Percentiles rank a stretch among this genome's conserved stretches.
Evolutionary conservation across 2,113 vertebrate genomes (phyloP).

Genomic region (Oreochromis spilurus): DNA sequence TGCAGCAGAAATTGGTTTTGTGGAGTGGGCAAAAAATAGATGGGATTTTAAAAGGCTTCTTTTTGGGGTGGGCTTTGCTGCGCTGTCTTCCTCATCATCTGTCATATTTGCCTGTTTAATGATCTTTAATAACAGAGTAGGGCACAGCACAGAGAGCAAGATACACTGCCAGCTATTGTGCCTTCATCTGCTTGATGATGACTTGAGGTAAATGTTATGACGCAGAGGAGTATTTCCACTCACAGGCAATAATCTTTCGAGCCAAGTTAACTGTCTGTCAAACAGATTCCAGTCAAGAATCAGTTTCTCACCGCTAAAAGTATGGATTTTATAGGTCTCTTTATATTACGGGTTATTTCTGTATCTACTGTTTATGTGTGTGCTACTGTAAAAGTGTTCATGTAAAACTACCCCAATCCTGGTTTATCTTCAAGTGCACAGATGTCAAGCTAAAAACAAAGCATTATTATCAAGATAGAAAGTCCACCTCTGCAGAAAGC

Average conservation of each 20-base stretch:
- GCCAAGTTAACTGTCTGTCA: constrained; percentile 52
- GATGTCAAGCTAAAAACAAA: constrained; percentile 9
- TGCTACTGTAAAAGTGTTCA: background rate
- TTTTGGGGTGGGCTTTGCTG: constrained; percentile 27
- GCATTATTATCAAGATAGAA: background rate
- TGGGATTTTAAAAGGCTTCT: constrained; percentile 48
- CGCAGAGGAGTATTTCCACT: constrained; percentile 54
- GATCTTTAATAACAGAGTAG: constrained; percentile 58
- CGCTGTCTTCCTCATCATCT: constrained; percentile 54
- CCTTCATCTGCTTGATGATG: constrained; percentile 29
- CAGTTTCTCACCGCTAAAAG: background rate
- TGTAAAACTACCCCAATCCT: background rate
- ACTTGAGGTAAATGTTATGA: constrained; percentile 63
- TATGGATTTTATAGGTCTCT: constrained; percentile 2
- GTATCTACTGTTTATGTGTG: background rate
- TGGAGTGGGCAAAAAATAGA: constrained; percentile 46
- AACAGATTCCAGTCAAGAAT: constrained; percentile 7
- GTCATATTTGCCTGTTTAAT: constrained; percentile 57
- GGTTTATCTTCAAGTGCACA: background rate
- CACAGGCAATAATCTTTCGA: background rate
- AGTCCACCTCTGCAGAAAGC: background rate
- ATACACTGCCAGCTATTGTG: constrained; percentile 57
- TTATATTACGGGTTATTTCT: background rate
- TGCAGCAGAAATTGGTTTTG: constrained; percentile 57
- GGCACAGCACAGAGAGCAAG: background rate